These are phyloP conservation scores for Polydrusus tereticollis DNA, from an alignment of 2,888 invertebrate species.

Conservation along the genomic window DNA sequence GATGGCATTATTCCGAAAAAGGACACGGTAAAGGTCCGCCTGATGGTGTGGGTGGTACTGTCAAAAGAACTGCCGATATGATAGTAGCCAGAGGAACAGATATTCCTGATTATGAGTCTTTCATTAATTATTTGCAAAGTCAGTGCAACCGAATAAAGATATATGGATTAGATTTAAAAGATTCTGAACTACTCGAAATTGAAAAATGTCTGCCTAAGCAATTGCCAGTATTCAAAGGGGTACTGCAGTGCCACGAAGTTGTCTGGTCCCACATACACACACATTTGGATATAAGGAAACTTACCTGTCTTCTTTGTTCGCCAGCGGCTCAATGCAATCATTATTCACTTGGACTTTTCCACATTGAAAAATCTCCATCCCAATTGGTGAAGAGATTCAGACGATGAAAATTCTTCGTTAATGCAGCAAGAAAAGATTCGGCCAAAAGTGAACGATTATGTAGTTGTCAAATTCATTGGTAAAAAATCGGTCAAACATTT, in stretches of 20 bases:
- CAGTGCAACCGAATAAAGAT: not conserved
- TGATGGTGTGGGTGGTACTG: conserved; percentile 1
- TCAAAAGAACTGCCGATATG: not conserved
- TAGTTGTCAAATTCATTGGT: not conserved
- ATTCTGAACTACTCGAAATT: not conserved
- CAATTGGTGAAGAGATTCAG: too few species aligned
- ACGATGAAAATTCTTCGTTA: not conserved
- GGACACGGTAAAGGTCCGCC: conserved; percentile 11
- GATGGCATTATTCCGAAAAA: not conserved
- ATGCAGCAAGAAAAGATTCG: not conserved
- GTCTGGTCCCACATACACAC: not conserved
- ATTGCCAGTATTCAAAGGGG: not conserved
- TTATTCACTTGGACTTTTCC: not conserved
- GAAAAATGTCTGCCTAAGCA: not conserved
- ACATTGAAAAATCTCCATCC: not conserved
- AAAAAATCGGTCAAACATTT: not conserved
- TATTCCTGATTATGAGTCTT: not conserved
- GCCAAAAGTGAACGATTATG: not conserved
- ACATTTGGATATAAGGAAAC: conserved; percentile 1
- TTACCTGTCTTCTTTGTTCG: conserved; percentile 10
- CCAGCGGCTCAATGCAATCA: not conserved
- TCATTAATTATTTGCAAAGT: not conserved
- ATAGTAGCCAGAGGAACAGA: not conserved
- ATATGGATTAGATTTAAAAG: not conserved
- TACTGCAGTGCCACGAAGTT: conserved; percentile 8